These are phyloP conservation scores for Parnassius glacialis DNA, from an alignment of 2,888 invertebrate genomes.

Conservation along the genomic window DNA sequence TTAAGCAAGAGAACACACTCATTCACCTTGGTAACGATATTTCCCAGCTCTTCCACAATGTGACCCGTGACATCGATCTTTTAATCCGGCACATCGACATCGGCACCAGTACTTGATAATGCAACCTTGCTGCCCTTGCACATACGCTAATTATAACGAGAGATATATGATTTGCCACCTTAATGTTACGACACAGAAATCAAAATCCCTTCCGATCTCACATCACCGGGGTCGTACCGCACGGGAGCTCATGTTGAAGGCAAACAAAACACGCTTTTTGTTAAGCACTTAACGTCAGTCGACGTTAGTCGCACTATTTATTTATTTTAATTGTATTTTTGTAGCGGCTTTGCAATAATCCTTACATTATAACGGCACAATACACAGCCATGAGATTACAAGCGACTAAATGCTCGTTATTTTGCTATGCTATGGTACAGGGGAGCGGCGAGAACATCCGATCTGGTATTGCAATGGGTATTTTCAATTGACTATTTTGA, in stretches of 20 bases:
- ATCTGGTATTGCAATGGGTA: no score
- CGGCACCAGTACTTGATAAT: slow-evolving; percentile 3
- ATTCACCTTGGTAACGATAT: not conserved
- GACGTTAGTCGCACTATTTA: slow-evolving; percentile 59
- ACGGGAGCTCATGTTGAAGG: slow-evolving; percentile 17
- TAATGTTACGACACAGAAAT: slow-evolving; percentile 30
- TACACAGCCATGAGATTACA: slow-evolving; percentile 33
- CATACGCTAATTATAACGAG: slow-evolving; percentile 37
- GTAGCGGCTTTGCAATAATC: slow-evolving; percentile 52
- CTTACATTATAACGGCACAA: slow-evolving; percentile 40
- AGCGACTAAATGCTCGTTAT: slow-evolving; percentile 26
- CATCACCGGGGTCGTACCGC: slow-evolving; percentile 8
- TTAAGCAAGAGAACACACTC: no score
- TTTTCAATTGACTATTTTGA: no score
- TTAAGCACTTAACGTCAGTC: slow-evolving; percentile 67
- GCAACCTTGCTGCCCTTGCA: slow-evolving; percentile 32
- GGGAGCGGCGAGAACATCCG: no score
- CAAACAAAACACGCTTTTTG: slow-evolving; percentile 58
- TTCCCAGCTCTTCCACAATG: slow-evolving; percentile 4
- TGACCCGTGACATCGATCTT: slow-evolving; percentile 47
- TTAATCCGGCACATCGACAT: slow-evolving; percentile 45
- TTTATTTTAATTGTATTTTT: slow-evolving; percentile 72
- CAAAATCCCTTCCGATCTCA: slow-evolving; percentile 24
- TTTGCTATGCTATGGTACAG: not conserved
- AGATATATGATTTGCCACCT: slow-evolving; percentile 26